A percentile compares a stretch with the other conserved stretches of the same genome.
phyloP scores from a whole-genome alignment of 2,888 invertebrate species.

The Idaea biselata region DNA sequence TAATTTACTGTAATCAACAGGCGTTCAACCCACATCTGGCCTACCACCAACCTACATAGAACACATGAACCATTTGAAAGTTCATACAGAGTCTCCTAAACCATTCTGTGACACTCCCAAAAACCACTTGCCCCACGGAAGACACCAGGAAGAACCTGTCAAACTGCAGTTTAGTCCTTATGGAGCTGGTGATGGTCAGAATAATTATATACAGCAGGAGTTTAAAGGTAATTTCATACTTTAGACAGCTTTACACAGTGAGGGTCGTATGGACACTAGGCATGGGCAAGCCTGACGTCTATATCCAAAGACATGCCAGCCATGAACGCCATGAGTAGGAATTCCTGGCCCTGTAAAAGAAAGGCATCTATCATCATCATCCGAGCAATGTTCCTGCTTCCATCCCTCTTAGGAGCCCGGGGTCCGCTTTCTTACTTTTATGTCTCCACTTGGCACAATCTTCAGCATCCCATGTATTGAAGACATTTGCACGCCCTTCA shows the following conservation, averaged over 20 bases:
- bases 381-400: too few species aligned
- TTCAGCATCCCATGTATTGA: too few species aligned
- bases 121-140: constrained; percentile 47
- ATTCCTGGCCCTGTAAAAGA: too few species aligned
- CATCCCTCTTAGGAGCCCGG: too few species aligned
- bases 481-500: too few species aligned
- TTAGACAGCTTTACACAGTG: not conserved
- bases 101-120: constrained; percentile 64
- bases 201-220: constrained; percentile 63
- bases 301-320: too few species aligned
- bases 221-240: constrained; percentile 48
- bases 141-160: constrained; percentile 54
- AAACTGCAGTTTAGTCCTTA: constrained; percentile 60
- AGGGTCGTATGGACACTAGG: too few species aligned
- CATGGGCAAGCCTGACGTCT: too few species aligned
- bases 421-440: too few species aligned
- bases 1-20: constrained; percentile 28
- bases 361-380: too few species aligned
- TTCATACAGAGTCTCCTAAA: constrained; percentile 62
- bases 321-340: too few species aligned
- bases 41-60: constrained; percentile 70
- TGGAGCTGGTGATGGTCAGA: constrained; percentile 73
- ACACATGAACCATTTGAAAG: constrained; percentile 65
- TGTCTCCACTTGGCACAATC: too few species aligned
- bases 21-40: constrained; percentile 49